Evolutionary conservation across 2,797 vertebrate species (phyloP).

Genomic region (Crocidura indochinensis): DNA sequence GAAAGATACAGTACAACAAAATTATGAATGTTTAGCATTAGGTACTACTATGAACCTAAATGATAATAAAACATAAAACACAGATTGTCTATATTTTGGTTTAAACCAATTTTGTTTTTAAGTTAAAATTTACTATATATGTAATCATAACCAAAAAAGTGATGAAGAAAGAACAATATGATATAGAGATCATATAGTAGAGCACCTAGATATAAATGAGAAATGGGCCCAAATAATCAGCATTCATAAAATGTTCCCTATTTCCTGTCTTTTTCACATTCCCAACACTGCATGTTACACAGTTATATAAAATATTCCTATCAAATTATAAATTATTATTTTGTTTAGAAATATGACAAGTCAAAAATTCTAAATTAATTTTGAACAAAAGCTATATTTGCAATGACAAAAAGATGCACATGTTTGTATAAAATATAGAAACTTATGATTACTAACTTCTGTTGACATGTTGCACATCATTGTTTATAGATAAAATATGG

Average conservation of each 20-base stretch:
- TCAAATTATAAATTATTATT: constrained; percentile 6
- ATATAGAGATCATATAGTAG: background rate
- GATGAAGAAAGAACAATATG: background rate
- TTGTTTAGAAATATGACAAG: too few relatives aligned
- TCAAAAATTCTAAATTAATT: background rate
- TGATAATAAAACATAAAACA: too few relatives aligned
- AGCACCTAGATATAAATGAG: background rate
- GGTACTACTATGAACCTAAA: too few relatives aligned
- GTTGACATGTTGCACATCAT: background rate
- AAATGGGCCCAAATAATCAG: background rate
- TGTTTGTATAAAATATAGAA: background rate
- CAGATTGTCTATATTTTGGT: too few relatives aligned
- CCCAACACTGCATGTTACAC: background rate
- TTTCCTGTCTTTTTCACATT: background rate
- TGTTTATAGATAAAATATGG: too few relatives aligned
- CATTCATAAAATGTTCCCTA: background rate
- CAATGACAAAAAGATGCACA: constrained; percentile 29
- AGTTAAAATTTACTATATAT: too few relatives aligned
- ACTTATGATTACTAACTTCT: constrained; percentile 31
- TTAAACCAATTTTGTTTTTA: too few relatives aligned
- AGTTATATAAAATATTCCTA: background rate
- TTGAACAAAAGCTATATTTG: constrained; percentile 20
- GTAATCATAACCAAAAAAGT: background rate
- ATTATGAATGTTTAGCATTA: too few relatives aligned
- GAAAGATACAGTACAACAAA: too few relatives aligned